Evolutionary conservation across 2,113 vertebrate species (phyloP).

Genomic region (Benitochromis conjunctus): DNA sequence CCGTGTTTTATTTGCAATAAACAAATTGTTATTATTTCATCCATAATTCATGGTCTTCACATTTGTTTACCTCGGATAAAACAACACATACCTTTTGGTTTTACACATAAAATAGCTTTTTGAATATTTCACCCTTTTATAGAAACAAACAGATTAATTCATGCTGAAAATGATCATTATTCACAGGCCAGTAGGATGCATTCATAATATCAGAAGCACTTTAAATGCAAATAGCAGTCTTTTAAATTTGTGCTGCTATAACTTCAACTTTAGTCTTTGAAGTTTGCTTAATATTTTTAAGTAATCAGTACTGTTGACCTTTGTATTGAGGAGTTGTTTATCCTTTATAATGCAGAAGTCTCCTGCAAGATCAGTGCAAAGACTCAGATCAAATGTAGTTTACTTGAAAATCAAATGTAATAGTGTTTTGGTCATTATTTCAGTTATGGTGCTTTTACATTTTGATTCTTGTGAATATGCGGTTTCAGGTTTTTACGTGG

Average conservation of each 20-base stretch:
- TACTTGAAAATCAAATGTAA: accelerated
- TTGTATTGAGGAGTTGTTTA: neutral
- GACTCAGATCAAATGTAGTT: neutral
- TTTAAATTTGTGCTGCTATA: neutral
- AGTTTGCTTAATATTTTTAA: accelerated
- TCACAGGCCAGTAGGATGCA: neutral
- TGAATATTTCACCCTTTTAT: neutral
- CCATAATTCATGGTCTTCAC: neutral
- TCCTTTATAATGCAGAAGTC: accelerated
- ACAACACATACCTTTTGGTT: neutral
- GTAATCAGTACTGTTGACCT: too few species aligned
- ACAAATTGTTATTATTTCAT: neutral
- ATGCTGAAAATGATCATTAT: neutral
- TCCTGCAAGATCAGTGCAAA: neutral
- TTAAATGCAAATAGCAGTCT: neutral
- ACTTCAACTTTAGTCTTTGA: neutral
- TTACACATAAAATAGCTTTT: accelerated
- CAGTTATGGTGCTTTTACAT: accelerated
- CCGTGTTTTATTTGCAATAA: neutral
- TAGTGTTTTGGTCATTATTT: neutral
- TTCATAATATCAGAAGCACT: neutral
- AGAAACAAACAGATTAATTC: accelerated
- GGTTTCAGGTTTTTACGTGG: neutral
- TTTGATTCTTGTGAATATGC: accelerated
- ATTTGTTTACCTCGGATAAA: neutral